phyloP scores from a whole-genome alignment of 2,888 invertebrate species.

The Catocala sponsa region DNA sequence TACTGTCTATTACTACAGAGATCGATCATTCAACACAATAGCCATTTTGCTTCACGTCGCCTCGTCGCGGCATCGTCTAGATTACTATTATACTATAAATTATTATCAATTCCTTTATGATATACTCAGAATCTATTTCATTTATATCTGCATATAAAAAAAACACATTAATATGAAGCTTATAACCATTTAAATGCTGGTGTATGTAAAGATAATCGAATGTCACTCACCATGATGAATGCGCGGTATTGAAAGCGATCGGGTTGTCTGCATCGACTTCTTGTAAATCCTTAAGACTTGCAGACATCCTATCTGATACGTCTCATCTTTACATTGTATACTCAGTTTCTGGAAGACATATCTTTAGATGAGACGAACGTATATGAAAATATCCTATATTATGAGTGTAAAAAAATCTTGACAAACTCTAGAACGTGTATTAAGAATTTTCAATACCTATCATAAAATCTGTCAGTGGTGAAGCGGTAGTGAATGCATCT shows the following conservation, averaged over 20 bases:
- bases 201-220: constrained; percentile 25
- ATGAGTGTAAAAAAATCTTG: no score
- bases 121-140: no score
- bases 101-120: no score
- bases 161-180: background rate
- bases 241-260: constrained; percentile 21
- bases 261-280: constrained; percentile 8
- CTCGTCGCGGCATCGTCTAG: background rate
- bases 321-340: constrained; percentile 17
- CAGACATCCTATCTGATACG: constrained; percentile 11
- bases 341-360: background rate
- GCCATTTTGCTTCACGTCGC: background rate
- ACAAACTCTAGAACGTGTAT: no score
- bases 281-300: constrained; percentile 22
- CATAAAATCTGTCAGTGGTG: no score
- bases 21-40: constrained; percentile 6
- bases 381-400: no score
- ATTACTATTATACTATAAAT: background rate
- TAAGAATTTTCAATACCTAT: no score
- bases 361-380: background rate
- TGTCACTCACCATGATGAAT: constrained; percentile 34
- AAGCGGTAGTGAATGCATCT: no score
- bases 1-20: background rate
- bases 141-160: background rate
- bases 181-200: background rate